Base-by-base conservation (phyloP, 2,113 vertebrate genomes). In the Datnioides undecimradiatus region DNA sequence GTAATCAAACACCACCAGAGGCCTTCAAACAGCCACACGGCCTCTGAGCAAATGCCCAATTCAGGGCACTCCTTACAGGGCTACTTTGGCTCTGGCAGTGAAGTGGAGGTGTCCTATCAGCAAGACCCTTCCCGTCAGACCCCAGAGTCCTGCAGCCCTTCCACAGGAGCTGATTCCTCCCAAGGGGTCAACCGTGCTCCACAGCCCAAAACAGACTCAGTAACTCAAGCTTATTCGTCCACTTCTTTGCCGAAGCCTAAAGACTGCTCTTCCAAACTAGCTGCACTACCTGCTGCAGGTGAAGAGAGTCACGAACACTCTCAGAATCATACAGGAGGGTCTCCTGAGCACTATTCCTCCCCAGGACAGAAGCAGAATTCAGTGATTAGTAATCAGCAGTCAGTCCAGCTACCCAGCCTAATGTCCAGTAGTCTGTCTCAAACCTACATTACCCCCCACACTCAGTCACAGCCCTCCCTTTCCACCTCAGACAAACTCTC, bases 1-100 rank as follows among this genome's bases (percentile, higher is more conserved):
- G 98, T 99, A 86, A 99, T 99, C 91, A 99, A 99, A 95, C 98
- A 99, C 96, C 97, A 98, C 93, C 98, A 99, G 96, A 95, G 98
- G 97, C 98, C 98, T 99, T 99, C 97, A 54, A 96, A 95, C 93
- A 96, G 95, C 91, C 96, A 97, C 83, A 91, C 96, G 82, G 93
- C 95, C 89, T 96, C 97, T 84, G 96, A 96, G 90, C 96, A 99
- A 58, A 88, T 98, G 91, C 90, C 96, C 93, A 95, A 92, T 91
- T 94, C 96, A 58, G 97, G 98, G 92, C 96, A 98, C 95, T 96
- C 98, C 88, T 94, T 99, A 92, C 97, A 96, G 74, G 95, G 89
- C 80, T 99, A 97, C 85, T 95, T 98, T 82, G 93, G 85, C 64
- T 80, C 93, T 34, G 76, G 96, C 31, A 95, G 89, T 87, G 93